Base-by-base conservation (phyloP, 2,888 invertebrate species). In the Himalopsyche japonica region DNA sequence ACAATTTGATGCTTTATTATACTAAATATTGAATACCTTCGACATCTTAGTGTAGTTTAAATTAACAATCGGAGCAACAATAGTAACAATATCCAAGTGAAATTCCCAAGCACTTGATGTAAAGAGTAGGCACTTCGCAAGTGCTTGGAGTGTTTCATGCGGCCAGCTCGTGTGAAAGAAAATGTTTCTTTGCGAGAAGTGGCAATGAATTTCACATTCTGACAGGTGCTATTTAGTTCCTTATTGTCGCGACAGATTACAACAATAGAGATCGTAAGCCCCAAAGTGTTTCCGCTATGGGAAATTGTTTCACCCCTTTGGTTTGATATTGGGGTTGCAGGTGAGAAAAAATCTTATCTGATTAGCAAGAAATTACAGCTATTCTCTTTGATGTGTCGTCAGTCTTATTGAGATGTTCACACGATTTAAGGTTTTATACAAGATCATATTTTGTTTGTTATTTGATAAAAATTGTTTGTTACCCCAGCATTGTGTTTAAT, bases 291-390 rank as follows among this genome's bases (percentile, higher is more conserved):
- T 34, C 48, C 48, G 30, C 79, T 57, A 79, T 78, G 81, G 79
- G 83, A 84, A 85, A 80, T 30, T 24, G 57, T 79, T 37, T 43
- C 78, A 81, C 80, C 85, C 85, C 82, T 82, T 82, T 76, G 24
- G 20, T 27, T 32, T 27, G 76, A 27, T 57, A 20, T 57, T 47
- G 64, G 82, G 83, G 85, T 78, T 81, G 82, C 85, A 84, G 84
- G 86, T 86, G 83, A 81, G 82, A 80, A 49, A 78, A 57, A 57
- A 82, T 76, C 86, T 86, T 86, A 86, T 86, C 86, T 85, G 85
- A 86, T 86, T 84, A 79, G 84, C 57, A 83, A n/a, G 20, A 15
- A 57, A 57, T n/a, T 20, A 24, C n/a, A 57, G 4, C 20, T 57
- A 57, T 57, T 57, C 57, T 57, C 24, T 57, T 57, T 8, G 24